A percentile compares a stretch with the other conserved stretches of the same genome.
Evolutionary conservation across 2,888 invertebrate genomes (phyloP).

Genomic region (Abscondita cerata): DNA sequence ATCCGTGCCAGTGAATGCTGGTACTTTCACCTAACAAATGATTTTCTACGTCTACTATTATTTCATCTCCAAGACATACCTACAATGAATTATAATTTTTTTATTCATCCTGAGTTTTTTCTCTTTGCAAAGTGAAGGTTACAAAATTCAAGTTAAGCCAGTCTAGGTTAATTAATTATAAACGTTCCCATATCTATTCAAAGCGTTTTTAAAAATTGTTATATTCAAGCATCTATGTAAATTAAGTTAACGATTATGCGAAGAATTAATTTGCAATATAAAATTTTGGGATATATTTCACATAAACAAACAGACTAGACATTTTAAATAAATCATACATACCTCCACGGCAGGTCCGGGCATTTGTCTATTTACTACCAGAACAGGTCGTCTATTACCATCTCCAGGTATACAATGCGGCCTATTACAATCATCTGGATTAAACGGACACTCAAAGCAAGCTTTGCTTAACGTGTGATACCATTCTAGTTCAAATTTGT

Average conservation of each 20-base stretch:
- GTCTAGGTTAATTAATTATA: too few species aligned
- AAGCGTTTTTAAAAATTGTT: too few species aligned
- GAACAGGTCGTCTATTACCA: slow-evolving; percentile 76
- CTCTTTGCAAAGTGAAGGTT: too few species aligned
- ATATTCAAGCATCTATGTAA: too few species aligned
- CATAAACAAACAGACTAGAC: too few species aligned
- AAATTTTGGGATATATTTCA: too few species aligned
- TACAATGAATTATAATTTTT: slow-evolving; percentile 55
- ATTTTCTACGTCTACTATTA: slow-evolving; percentile 85
- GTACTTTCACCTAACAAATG: slow-evolving; percentile 80
- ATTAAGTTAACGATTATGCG: too few species aligned
- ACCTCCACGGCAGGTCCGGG: slow-evolving; percentile 89
- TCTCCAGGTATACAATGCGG: slow-evolving; percentile 86
- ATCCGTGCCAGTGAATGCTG: slow-evolving; percentile 92
- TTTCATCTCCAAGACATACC: slow-evolving; percentile 86
- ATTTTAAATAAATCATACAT: slow-evolving; percentile 27
- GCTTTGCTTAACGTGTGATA: slow-evolving; percentile 89
- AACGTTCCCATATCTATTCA: too few species aligned
- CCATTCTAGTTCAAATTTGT: slow-evolving; percentile 79
- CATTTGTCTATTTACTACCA: slow-evolving; percentile 84
- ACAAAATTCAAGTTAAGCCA: too few species aligned
- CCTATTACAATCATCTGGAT: slow-evolving; percentile 75
- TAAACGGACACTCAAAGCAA: slow-evolving; percentile 82
- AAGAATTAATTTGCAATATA: too few species aligned
- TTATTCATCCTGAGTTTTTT: too few species aligned